Conservation (phyloP, 2,888 invertebrate species). For the Caenorhabditis sp. region DNA sequence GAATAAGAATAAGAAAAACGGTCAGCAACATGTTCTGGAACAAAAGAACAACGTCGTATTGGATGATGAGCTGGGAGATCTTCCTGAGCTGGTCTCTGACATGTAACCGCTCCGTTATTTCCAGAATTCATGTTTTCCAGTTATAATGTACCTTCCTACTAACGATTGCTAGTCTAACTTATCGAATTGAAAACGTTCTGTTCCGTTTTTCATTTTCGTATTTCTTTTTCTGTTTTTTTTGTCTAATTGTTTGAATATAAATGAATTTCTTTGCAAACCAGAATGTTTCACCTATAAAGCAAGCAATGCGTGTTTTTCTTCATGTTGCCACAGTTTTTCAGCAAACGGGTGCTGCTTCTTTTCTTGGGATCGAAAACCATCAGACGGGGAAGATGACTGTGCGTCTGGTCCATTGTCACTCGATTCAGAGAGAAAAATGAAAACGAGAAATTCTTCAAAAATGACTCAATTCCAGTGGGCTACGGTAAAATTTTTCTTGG, state of each 20-base stretch:
- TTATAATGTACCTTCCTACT: no score
- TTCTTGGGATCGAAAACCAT: not conserved
- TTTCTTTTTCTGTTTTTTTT: not conserved
- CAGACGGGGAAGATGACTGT: conserved; percentile 30
- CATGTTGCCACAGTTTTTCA: not conserved
- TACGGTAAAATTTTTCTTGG: no score
- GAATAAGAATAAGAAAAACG: conserved; percentile 29
- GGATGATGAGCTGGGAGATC: conserved; percentile 57
- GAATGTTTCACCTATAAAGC: not conserved
- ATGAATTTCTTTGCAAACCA: not conserved
- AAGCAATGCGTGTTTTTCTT: not conserved
- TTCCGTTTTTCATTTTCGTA: not conserved
- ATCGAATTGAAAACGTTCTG: conserved; percentile 10
- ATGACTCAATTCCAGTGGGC: not conserved
- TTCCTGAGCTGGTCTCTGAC: conserved; percentile 59
- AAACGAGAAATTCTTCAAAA: not conserved
- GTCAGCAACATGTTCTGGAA: not conserved
- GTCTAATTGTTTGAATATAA: conserved; percentile 32
- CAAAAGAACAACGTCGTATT: not conserved
- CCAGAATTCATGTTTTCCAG: not conserved
- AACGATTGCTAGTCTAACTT: not conserved
- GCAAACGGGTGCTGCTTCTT: not conserved
- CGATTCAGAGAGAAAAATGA: conserved; percentile 10
- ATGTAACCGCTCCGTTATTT: conserved; percentile 27
- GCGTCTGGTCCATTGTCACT: conserved; percentile 31